Base-by-base conservation (phyloP, 2,113 vertebrate genomes). In the Sula dactylatra region DNA sequence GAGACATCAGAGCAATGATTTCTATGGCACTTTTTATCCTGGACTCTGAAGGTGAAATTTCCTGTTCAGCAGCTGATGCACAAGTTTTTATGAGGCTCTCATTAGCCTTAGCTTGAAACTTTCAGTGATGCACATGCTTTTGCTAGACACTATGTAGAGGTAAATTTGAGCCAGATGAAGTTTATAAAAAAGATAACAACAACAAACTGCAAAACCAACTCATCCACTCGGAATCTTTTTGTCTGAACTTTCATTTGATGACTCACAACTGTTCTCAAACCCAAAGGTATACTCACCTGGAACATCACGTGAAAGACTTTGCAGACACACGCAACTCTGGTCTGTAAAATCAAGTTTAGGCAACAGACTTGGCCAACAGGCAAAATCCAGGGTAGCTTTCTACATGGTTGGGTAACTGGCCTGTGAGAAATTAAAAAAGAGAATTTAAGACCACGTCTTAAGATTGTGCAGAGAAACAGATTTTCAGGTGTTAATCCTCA, bases 31-130 rank as follows among this genome's bases (percentile, higher is more conserved):
- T 77, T 91, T 88, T 86, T 62, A 82, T 86, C 67, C 61, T 71
- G 25, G 19, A 55, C 50, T 88, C 64, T 59, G 78, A 85, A 94
- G 87, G 86, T 91, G 88, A 97, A 90, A 87, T 70, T 82, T 89
- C 47, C 82, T 78, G 16, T 64, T 88, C 47, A 64, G 81, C 27
- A 89, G 21, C 27, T 62, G 26, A 73, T 61, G 26, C 4, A 1
- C 17, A 86, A 58, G 21, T 49, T 90, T 90, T 93, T 66, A 58
- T 47, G 55, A 93, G 59, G 64, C 6, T 58, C n/a, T 77, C 58
- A 54, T 94, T 80, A 88, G 50, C 25, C 31, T 82, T 52, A 74
- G 9, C 34, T 83, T 70, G 24, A 83, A 92, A 73, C 36, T 90
- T 80, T 52, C 32, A 54, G 27, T 26, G n/a, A 34, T 3, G 3